These are phyloP conservation scores for Xiphophorus birchmanni DNA, from an alignment of 2,797 vertebrate genomes.

Conservation along the genomic window DNA sequence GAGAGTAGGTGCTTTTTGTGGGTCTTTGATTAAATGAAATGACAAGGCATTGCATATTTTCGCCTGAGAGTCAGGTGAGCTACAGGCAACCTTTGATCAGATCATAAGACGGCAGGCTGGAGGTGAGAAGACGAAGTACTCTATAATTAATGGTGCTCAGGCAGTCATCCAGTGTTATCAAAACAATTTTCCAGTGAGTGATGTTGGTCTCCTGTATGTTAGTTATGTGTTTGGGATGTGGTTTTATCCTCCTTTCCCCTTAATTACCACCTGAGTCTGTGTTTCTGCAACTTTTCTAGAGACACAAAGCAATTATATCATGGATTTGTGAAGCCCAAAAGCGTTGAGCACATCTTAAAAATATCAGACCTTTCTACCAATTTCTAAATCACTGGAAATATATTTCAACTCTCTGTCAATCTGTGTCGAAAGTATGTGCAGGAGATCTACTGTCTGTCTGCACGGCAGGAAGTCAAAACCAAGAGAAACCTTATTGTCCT, in stretches of 20 bases:
- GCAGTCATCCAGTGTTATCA: slow-evolving; percentile 1
- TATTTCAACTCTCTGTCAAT: too few relatives aligned
- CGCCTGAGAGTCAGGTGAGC: background rate
- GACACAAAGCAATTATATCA: background rate
- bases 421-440: background rate
- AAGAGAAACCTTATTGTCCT: background rate
- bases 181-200: slow-evolving; percentile 21
- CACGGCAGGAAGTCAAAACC: background rate
- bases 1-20: slow-evolving; percentile 75
- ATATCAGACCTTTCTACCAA: background rate
- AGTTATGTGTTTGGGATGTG: slow-evolving; percentile 3
- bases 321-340: background rate
- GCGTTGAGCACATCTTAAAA: background rate
- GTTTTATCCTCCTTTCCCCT: slow-evolving; percentile 7
- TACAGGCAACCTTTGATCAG: slow-evolving; percentile 10
- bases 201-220: slow-evolving; percentile 17
- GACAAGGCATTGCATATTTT: background rate
- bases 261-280: background rate
- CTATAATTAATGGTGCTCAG: slow-evolving; percentile 28
- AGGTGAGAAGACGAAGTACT: slow-evolving; percentile 11
- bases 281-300: background rate
- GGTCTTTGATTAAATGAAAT: background rate
- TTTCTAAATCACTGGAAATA: background rate
- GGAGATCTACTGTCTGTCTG: background rate
- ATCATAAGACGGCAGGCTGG: slow-evolving; percentile 43